Evolutionary conservation across 2,113 vertebrate genomes (phyloP).

Genomic region (Eonycteris spelaea): DNA sequence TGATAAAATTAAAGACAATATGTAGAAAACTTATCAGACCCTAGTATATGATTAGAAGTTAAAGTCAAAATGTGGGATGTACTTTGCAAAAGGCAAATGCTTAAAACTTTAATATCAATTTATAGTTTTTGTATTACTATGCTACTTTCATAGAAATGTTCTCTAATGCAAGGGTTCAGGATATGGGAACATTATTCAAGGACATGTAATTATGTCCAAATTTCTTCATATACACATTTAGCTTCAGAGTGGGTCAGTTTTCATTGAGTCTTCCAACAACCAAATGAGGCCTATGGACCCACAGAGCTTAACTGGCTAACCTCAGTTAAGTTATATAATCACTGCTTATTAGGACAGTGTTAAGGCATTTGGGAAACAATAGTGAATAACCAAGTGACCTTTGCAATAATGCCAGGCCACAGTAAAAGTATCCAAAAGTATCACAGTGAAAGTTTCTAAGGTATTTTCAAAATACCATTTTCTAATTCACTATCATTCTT

Average conservation of each 20-base stretch:
- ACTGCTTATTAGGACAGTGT: background rate
- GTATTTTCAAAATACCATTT: background rate
- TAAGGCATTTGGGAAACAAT: background rate
- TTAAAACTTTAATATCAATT: background rate
- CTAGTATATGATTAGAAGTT: background rate
- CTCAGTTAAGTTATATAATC: background rate
- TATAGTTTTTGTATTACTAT: background rate
- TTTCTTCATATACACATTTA: background rate
- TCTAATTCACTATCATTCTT: background rate
- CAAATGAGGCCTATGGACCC: background rate
- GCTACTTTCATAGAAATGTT: background rate
- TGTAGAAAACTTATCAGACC: background rate
- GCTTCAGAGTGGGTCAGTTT: background rate
- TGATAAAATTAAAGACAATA: background rate
- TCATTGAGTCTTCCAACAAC: background rate
- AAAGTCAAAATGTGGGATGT: background rate
- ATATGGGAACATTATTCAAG: background rate
- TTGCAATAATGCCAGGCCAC: background rate
- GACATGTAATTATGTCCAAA: background rate
- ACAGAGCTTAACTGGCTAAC: background rate
- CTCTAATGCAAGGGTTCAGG: background rate
- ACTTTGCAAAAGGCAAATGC: background rate
- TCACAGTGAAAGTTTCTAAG: background rate
- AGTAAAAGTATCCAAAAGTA: background rate
- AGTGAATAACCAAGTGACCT: background rate